Conservation (phyloP, 2,888 invertebrate species). For the Mayetiola destructor region DNA sequence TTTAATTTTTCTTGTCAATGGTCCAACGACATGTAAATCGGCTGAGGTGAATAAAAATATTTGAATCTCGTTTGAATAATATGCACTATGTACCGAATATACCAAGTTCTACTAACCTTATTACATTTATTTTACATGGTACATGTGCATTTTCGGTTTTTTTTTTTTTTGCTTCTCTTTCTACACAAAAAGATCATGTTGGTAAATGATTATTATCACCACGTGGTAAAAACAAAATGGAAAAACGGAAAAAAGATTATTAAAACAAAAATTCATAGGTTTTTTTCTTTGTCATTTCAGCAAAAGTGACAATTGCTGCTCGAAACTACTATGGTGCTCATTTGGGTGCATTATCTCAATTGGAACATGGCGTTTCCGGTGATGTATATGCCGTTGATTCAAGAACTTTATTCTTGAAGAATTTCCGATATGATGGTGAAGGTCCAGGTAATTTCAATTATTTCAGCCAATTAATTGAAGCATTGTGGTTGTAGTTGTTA, state of each 20-base stretch:
- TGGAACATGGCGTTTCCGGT: slow-evolving; percentile 75
- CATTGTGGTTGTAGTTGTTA: no score
- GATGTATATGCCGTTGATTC: slow-evolving; percentile 79
- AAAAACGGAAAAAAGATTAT: neutral
- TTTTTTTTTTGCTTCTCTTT: neutral
- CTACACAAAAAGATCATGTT: neutral
- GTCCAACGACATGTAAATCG: no score
- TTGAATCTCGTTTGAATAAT: no score
- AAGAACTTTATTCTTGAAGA: slow-evolving; percentile 69
- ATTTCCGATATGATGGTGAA: slow-evolving; percentile 82
- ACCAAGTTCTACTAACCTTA: slow-evolving; percentile 10
- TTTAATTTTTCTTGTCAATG: no score
- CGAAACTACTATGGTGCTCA: slow-evolving; percentile 60
- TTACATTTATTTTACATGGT: neutral
- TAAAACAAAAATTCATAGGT: neutral
- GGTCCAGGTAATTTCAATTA: slow-evolving; percentile 52
- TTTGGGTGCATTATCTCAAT: slow-evolving; percentile 59
- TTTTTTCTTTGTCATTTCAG: neutral
- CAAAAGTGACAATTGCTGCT: slow-evolving; percentile 23
- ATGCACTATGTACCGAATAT: neutral
- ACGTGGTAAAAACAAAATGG: neutral
- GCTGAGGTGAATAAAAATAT: no score
- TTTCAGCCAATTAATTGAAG: neutral
- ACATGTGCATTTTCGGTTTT: neutral
- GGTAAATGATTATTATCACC: neutral